These are phyloP conservation scores for Helobdella robusta DNA, from an alignment of 2,888 invertebrate species.

Conservation along the genomic window DNA sequence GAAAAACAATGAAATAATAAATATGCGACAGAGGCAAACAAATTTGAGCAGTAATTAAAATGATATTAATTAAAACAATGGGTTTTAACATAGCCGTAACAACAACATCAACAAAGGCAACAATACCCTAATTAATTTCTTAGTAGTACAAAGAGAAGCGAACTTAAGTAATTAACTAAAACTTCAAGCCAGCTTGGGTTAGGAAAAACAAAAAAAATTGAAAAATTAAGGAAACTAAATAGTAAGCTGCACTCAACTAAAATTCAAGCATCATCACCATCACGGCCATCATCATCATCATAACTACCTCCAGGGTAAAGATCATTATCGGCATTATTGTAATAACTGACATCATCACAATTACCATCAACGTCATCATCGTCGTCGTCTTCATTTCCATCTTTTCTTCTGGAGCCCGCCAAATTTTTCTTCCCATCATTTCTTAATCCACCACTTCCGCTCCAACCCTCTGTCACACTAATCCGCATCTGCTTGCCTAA, in stretches of 20 bases:
- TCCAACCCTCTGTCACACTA: slow-evolving; percentile 12
- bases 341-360: background rate
- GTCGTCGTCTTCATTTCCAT: slow-evolving; percentile 11
- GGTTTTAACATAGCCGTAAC: no score
- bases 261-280: slow-evolving; percentile 2
- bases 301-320: background rate
- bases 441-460: background rate
- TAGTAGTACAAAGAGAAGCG: background rate
- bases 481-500: slow-evolving; percentile 1
- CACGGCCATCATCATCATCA: slow-evolving; percentile 13
- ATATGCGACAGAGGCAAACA: no score
- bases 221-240: background rate
- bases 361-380: background rate
- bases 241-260: slow-evolving; percentile 1
- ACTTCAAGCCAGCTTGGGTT: background rate
- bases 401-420: background rate
- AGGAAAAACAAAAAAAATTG: background rate
- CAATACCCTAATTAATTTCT: no score
- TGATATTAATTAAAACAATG: no score
- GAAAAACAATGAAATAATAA: background rate
- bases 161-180: background rate
- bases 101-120: no score
- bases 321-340: background rate
- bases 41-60: no score
- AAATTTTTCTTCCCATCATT: background rate